Evolutionary conservation across 2,797 vertebrate genomes (phyloP), one percentile per base, ranked within the genome.

Genomic region (Sorex maritimensis): DNA sequence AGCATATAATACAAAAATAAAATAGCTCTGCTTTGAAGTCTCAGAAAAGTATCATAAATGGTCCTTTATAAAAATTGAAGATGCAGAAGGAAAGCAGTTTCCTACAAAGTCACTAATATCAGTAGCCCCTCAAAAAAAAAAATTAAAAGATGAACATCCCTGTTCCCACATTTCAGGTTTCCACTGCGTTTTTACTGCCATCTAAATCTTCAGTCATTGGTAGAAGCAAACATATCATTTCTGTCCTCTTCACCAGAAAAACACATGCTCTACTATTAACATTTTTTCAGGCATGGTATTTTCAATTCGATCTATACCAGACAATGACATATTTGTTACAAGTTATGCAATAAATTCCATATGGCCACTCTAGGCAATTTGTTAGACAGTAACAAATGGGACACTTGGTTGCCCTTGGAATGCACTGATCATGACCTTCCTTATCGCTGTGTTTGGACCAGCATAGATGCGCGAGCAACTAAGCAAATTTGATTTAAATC

Each of bases 51-150:
- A 23, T 84, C 24, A 63, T 23, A 72, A 79, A 67, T 8, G 72
- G 34, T 21, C 34, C 38, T 26, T 79, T 75, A 52, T 88, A 24
- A 72, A 7, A 19, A 91, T 52, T 84, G 61, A 94, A 95, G 83
- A 71, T 67, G 24, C 46, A 90, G 38, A 77, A 41, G 74, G 38
- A 75, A 24, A 83, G 19, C 11, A 63, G 12, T 92, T 87, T 87
- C 2, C 52, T 93, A 38, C 24, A n/a, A 91, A 30, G 26, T 58
- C 10, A 72, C n/a, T 90, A 19, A 23, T 12, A 34, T 0, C 10
- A 1, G n/a, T 67, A 82, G 44, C 2, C n/a, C 17, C 63, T 23
- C 69, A 81, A 24, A 63, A 83, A 82, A 86, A 23, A 49, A 68
- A 74, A 65, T 30, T 15, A 67, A 75, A 95, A 78, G 24, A 52